Percentiles rank a stretch among this genome's conserved stretches.
Evolutionary conservation across 2,797 vertebrate species (phyloP).

Genomic region (Coendou prehensilis): DNA sequence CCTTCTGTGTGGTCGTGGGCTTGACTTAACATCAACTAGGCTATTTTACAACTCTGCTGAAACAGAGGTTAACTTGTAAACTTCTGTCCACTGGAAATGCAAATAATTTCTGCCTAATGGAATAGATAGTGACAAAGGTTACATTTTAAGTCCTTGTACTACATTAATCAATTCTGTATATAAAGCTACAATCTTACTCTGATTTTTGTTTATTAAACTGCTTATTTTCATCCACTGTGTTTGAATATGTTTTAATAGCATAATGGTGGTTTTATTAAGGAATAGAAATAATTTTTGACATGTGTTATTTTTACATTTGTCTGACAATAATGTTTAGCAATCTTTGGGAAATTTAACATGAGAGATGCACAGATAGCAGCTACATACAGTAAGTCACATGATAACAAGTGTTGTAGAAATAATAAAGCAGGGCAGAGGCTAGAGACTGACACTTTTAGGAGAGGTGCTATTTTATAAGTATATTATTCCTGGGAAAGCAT

Average conservation of each 20-base stretch:
- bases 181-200: background rate
- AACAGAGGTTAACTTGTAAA: constrained; percentile 56
- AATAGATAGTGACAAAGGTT: constrained; percentile 53
- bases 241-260: constrained; percentile 31
- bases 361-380: background rate
- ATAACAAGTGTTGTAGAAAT: background rate
- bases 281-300: background rate
- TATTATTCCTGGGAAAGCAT: background rate
- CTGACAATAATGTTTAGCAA: background rate
- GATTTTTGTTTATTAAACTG: constrained; percentile 4
- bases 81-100: background rate
- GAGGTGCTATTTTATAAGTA: background rate
- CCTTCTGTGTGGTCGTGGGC: background rate
- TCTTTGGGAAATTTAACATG: background rate
- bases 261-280: background rate
- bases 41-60: constrained; percentile 31
- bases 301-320: background rate
- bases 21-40: background rate
- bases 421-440: background rate
- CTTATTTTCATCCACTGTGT: background rate
- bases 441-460: background rate
- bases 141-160: background rate
- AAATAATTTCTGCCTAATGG: constrained; percentile 58
- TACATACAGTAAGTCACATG: background rate
- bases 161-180: constrained; percentile 42